Evolutionary conservation across 2,888 invertebrate genomes (phyloP), one percentile per base, ranked within the genome.

Genomic region (Leptopilina drosophilae): DNA sequence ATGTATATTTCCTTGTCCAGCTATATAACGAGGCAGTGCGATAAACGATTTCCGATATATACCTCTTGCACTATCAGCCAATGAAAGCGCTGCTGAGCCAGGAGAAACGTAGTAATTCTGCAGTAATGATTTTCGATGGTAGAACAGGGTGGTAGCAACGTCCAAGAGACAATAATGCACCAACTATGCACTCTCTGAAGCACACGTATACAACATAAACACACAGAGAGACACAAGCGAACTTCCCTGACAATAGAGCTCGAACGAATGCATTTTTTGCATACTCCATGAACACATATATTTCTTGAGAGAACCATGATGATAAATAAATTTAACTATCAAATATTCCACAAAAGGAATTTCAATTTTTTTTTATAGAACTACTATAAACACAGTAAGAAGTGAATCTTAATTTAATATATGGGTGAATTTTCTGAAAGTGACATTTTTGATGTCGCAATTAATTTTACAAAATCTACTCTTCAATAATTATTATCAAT

Each of bases 61-160:
- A 20, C 12, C 69, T 49, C 49, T 49, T 49, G 49, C 69, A n/a
- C 69, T 73, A 73, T 56, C n/a, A 12, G 26, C 53, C 53, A 67
- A 56, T 56, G 33, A 14, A 56, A 56, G 49, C 33, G 26, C 20
- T 33, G 33, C 53, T 33, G n/a, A 73, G 49, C 69, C 53, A 73
- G 53, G 53, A 14, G n/a, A 56, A 26, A 33, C 5, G n/a, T 49
- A 14, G 53, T 73, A 56, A 53, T 56, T 73, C 14, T 26, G 53
- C 69, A 53, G 69, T 73, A 73, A 73, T 73, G 69, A 73, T 73
- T 73, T 73, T 73, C 69, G 69, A 73, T 73, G 69, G 49, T 73
- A 7, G 67, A 7, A 49, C 67, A 49, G 46, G 26, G 26, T 7
- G 26, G 26, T 7, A 26, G 53, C 46, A 53, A 46, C 46, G 46